Base-by-base conservation (phyloP, 2,113 vertebrate genomes). In the Camarhynchus parvulus region DNA sequence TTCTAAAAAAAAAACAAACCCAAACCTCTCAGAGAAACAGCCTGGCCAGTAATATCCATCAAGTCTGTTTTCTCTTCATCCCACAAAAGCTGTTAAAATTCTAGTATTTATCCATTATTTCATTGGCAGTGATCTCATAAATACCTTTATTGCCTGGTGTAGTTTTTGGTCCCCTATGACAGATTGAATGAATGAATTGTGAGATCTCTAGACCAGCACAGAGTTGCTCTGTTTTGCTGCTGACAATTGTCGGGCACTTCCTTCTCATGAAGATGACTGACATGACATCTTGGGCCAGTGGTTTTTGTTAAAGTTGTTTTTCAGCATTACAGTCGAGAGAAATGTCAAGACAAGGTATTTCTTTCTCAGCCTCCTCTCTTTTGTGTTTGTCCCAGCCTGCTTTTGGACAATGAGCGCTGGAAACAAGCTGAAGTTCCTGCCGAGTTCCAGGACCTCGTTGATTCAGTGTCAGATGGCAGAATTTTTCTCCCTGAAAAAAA, bases 381-480 rank as follows among this genome's bases (percentile, higher is more conserved):
- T 88, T 96, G 61, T 90, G 61, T 97, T 81, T 84, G 8, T 77
- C 95, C 90, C 72, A 99, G 99, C 96, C 98, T 99, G 25, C 98
- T 99, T 70, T 93, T 99, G 96, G 99, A 99, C 89, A 99, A 99
- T 2, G 99, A 99, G 92, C 98, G 99, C 59, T 99, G 99, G 99
- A 99, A 99, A 68, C 99, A 99, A 97, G 99, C 99, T 4, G 99
- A 99, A 84, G 99, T 99, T 90, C 99, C 99, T 10, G 98, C 98
- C 0, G 99, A 99, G 97, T 99, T 99, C 94, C 99, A 99, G 98
- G 98, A 99, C 91, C 98, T 99, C 59, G 99, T 99, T 4, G 98
- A 99, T 98, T 99, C 98, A 3, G 98, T 99, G 81, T 98, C 99
- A 44, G 98, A 99, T 72, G 99, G 99, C 92, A 98, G 98, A 91